Evolutionary conservation across 2,888 invertebrate species (phyloP).

Genomic region (Nysson spinosus): DNA sequence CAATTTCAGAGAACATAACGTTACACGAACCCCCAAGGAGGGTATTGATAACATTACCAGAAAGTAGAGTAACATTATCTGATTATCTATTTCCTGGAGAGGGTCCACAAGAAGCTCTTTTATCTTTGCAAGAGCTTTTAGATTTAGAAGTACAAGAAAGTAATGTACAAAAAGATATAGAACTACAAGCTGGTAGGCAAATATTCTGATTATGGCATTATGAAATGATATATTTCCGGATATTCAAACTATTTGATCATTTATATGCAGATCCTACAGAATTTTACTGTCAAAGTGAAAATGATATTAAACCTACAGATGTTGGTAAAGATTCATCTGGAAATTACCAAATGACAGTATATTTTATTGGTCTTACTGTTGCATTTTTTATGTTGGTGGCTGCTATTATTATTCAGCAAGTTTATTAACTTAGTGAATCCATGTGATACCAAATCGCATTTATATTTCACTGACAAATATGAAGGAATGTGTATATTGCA

Average conservation of each 20-base stretch:
- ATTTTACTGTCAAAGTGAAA: slow-evolving; percentile 74
- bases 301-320: slow-evolving; percentile 78
- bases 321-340: slow-evolving; percentile 80
- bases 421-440: slow-evolving; percentile 45
- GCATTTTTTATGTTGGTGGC: slow-evolving; percentile 82
- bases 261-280: slow-evolving; percentile 73
- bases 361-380: slow-evolving; percentile 81
- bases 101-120: slow-evolving; percentile 88
- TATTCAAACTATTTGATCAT: background rate
- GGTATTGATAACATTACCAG: slow-evolving; percentile 86
- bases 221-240: background rate
- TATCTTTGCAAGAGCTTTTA: slow-evolving; percentile 89
- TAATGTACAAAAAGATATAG: slow-evolving; percentile 85
- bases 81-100: slow-evolving; percentile 96
- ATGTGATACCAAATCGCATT: slow-evolving; percentile 3
- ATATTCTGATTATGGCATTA: background rate
- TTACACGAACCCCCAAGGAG: slow-evolving; percentile 94
- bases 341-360: slow-evolving; percentile 81
- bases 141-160: slow-evolving; percentile 86
- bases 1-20: slow-evolving; percentile 83
- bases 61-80: slow-evolving; percentile 84
- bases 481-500: slow-evolving; percentile 8
- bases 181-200: slow-evolving; percentile 86
- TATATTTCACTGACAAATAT: slow-evolving; percentile 16
- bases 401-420: slow-evolving; percentile 82